phyloP scores from a whole-genome alignment of 1,140 invertebrate genomes.

The Calliopsis andreniformis region DNA sequence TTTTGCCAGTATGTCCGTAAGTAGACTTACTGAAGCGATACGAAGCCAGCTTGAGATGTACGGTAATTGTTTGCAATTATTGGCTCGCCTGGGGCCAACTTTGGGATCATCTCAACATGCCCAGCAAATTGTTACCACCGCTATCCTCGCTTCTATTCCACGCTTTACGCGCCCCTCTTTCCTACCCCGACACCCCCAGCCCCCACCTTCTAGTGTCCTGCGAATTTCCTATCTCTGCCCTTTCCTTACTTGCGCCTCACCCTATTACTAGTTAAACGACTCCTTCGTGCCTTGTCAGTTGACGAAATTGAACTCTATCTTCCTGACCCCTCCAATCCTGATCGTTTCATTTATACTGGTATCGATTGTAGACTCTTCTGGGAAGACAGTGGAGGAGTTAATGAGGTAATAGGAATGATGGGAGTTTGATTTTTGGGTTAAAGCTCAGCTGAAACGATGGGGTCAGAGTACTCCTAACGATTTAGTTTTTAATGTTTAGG shows the following conservation, averaged over 20 bases:
- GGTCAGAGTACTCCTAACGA: too few species aligned
- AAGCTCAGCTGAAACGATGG: too few species aligned
- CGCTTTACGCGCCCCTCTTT: not conserved
- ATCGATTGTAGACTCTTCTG: not conserved
- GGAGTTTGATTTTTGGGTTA: too few species aligned
- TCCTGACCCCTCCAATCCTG: not conserved
- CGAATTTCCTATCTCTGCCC: slow-evolving; percentile 25
- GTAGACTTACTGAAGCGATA: slow-evolving; percentile 48
- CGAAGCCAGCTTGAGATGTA: slow-evolving; percentile 61
- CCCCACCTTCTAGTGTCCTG: not conserved
- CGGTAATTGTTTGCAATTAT: slow-evolving; percentile 72
- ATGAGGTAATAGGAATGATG: too few species aligned
- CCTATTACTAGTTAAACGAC: slow-evolving; percentile 43
- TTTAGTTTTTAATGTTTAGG: too few species aligned
- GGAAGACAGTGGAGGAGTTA: slow-evolving; percentile 29
- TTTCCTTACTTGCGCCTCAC: slow-evolving; percentile 27
- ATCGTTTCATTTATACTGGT: slow-evolving; percentile 18
- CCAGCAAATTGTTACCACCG: slow-evolving; percentile 56
- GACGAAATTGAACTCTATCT: slow-evolving; percentile 39
- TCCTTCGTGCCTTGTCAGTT: slow-evolving; percentile 26
- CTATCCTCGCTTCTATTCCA: slow-evolving; percentile 35
- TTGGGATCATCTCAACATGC: slow-evolving; percentile 58
- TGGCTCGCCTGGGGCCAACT: slow-evolving; percentile 61
- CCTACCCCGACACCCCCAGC: not conserved
- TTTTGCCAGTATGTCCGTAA: slow-evolving; percentile 61